A percentile compares a stretch with the other conserved stretches of the same genome.
Conservation (phyloP, 1,140 invertebrate species). For the Cherax destructor region DNA sequence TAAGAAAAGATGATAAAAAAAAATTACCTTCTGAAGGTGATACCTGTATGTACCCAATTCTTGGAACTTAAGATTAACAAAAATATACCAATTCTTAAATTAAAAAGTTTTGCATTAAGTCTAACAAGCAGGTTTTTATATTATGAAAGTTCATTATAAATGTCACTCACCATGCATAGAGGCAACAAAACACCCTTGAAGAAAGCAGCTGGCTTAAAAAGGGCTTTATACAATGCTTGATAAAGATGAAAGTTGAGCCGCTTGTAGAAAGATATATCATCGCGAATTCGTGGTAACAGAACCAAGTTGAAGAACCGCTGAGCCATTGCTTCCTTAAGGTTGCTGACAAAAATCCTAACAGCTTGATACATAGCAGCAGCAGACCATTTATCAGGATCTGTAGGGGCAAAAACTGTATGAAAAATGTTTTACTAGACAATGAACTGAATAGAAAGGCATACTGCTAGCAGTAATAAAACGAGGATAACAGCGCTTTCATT, state of each 20-base stretch:
- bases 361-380: constrained; percentile 98
- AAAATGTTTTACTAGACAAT: neutral
- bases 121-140: no score
- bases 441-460: neutral
- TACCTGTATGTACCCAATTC: no score
- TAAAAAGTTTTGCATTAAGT: no score
- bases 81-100: no score
- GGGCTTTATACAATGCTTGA: constrained; percentile 92
- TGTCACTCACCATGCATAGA: constrained; percentile 84
- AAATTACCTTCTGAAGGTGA: no score
- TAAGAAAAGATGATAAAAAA: no score
- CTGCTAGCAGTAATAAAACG: neutral
- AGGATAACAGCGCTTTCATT: no score
- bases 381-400: constrained; percentile 80
- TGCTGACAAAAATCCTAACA: constrained; percentile 96
- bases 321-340: constrained; percentile 96
- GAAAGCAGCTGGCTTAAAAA: constrained; percentile 98
- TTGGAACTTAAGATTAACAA: no score
- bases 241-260: constrained; percentile 98
- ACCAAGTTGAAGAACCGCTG: constrained; percentile 97
- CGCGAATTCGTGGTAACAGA: constrained; percentile 92
- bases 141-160: neutral
- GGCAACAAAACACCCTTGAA: constrained; percentile 98
- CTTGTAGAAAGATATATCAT: constrained; percentile 97
- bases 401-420: neutral